phyloP scores from a whole-genome alignment of 2,888 invertebrate genomes.

The Dasysyrphus albostriatus region DNA sequence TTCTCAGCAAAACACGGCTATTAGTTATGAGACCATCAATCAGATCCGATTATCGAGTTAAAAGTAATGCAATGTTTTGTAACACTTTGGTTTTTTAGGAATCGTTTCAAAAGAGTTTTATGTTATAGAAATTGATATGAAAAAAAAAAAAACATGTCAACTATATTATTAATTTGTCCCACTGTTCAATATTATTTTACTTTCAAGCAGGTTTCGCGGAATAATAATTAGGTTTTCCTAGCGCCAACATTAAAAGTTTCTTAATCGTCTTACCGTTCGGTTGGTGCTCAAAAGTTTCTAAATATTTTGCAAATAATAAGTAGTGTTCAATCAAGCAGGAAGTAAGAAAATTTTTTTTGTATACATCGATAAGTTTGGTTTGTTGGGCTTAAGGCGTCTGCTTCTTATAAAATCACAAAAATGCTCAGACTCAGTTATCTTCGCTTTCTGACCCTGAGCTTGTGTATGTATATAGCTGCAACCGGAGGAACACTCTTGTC shows the following conservation, averaged over 20 bases:
- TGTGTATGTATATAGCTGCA: neutral
- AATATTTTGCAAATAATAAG: neutral
- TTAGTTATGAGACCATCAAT: too few relatives aligned
- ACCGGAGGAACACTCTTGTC: neutral
- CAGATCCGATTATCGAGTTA: too few relatives aligned
- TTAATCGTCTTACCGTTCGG: slow-evolving; percentile 17
- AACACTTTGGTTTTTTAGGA: too few relatives aligned
- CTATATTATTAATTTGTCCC: neutral
- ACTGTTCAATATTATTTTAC: neutral
- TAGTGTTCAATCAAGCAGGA: neutral
- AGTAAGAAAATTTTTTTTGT: neutral
- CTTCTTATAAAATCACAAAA: neutral
- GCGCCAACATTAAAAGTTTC: slow-evolving; percentile 32
- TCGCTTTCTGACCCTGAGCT: neutral
- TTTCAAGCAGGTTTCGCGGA: neutral
- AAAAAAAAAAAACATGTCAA: too few relatives aligned
- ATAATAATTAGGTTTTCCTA: neutral
- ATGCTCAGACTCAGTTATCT: neutral
- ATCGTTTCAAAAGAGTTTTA: too few relatives aligned
- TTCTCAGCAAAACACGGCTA: too few relatives aligned
- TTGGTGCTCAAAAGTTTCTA: neutral
- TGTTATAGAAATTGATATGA: too few relatives aligned
- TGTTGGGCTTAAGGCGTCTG: neutral
- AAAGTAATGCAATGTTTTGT: too few relatives aligned
- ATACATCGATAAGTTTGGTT: neutral